Conservation (phyloP, 2,888 invertebrate species). For the Boloria selene region DNA sequence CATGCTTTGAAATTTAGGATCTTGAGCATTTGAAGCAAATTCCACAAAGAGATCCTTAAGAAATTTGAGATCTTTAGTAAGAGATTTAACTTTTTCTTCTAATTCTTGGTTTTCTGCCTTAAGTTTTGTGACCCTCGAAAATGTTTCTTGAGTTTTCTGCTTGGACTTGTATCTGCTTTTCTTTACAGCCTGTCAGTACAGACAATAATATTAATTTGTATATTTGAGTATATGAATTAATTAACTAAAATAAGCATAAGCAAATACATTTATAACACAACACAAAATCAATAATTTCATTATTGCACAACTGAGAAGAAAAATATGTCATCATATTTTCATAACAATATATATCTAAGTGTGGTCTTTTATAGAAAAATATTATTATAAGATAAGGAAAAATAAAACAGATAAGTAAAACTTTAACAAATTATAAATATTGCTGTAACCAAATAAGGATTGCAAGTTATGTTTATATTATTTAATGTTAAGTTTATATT, state of each 20-base stretch:
- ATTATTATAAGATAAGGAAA: too few relatives aligned
- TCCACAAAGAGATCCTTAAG: conserved; percentile 91
- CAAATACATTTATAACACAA: background rate
- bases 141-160: conserved; percentile 89
- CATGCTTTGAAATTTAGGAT: conserved; percentile 80
- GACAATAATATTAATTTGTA: background rate
- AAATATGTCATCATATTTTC: too few relatives aligned
- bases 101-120: conserved; percentile 90
- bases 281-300: too few relatives aligned
- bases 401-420: too few relatives aligned
- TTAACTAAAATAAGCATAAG: background rate
- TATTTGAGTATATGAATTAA: background rate
- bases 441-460: too few relatives aligned
- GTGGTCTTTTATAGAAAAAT: too few relatives aligned
- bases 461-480: too few relatives aligned
- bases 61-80: conserved; percentile 91
- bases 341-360: too few relatives aligned
- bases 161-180: conserved; percentile 90
- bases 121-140: conserved; percentile 87
- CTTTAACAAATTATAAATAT: too few relatives aligned
- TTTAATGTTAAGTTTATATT: background rate
- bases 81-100: conserved; percentile 90
- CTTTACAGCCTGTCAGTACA: conserved; percentile 87
- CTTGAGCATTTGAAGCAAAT: conserved; percentile 86
- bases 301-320: too few relatives aligned